Conservation (phyloP, 1,140 invertebrate genomes). For the Aleiodes sp. region DNA sequence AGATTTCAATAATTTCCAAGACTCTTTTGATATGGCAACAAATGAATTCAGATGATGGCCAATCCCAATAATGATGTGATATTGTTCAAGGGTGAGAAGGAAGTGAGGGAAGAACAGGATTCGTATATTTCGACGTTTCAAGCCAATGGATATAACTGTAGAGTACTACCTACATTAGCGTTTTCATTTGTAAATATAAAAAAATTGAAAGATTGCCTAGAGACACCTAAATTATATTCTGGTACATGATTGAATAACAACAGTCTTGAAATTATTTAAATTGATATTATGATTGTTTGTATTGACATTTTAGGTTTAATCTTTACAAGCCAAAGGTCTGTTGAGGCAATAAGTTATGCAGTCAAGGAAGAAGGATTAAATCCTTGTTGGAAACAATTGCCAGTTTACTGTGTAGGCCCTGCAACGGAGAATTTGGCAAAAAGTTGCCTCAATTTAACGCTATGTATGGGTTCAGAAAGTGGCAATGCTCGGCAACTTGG, state of each 20-base stretch:
- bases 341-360: slow-evolving; percentile 50
- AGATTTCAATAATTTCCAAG: too few species aligned
- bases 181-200: slow-evolving; percentile 56
- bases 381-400: slow-evolving; percentile 47
- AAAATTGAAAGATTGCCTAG: slow-evolving; percentile 44
- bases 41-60: too few species aligned
- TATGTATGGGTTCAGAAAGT: slow-evolving; percentile 50
- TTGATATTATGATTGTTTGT: slow-evolving; percentile 12
- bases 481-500: slow-evolving; percentile 58
- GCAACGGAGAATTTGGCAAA: slow-evolving; percentile 51
- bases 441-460: slow-evolving; percentile 45
- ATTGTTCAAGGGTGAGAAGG: slow-evolving; percentile 52
- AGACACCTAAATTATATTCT: slow-evolving; percentile 44
- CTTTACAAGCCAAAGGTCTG: slow-evolving; percentile 58
- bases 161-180: slow-evolving; percentile 50
- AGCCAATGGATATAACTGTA: slow-evolving; percentile 51
- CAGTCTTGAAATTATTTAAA: not conserved
- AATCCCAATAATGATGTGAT: slow-evolving; percentile 49
- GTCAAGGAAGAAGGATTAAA: slow-evolving; percentile 35
- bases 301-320: slow-evolving; percentile 52
- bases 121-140: slow-evolving; percentile 49
- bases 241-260: slow-evolving; percentile 43
- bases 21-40: too few species aligned
- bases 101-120: slow-evolving; percentile 49
- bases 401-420: slow-evolving; percentile 57